A percentile compares a stretch with the other conserved stretches of the same genome.
These are phyloP conservation scores for Sphaerophoria taeniata DNA, from an alignment of 2,888 invertebrate species.

Conservation along the genomic window DNA sequence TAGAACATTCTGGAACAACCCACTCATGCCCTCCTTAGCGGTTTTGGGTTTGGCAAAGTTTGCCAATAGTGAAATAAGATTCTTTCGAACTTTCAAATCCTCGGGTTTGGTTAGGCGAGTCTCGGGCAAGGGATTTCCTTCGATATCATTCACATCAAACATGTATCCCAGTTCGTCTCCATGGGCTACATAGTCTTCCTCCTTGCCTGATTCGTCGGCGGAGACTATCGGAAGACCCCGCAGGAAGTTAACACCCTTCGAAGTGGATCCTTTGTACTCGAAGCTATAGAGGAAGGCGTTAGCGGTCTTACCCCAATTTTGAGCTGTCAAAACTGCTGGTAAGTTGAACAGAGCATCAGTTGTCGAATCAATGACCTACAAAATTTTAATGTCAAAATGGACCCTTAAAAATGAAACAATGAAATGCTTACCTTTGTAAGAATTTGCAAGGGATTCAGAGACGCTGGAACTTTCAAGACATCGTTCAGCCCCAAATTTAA, in stretches of 20 bases:
- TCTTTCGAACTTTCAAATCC: conserved; percentile 87
- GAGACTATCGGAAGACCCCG: conserved; percentile 86
- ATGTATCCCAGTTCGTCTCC: conserved; percentile 90
- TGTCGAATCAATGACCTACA: conserved; percentile 81
- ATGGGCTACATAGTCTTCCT: conserved; percentile 83
- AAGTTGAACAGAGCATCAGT: conserved; percentile 91
- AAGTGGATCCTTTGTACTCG: conserved; percentile 87
- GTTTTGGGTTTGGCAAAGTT: conserved; percentile 85
- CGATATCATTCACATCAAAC: conserved; percentile 86
- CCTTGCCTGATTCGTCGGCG: conserved; percentile 79
- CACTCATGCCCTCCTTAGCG: conserved; percentile 73
- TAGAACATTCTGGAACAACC: conserved; percentile 82
- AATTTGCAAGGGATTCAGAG: conserved; percentile 78
- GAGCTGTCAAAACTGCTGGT: conserved; percentile 88
- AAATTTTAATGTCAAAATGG: background rate
- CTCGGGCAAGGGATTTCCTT: conserved; percentile 84
- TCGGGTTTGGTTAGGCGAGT: conserved; percentile 82
- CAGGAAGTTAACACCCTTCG: conserved; percentile 86
- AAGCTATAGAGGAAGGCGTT: conserved; percentile 90
- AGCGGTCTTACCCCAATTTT: conserved; percentile 87
- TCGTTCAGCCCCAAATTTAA: conserved; percentile 79
- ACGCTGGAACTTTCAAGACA: conserved; percentile 79
- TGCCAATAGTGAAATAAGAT: conserved; percentile 87
- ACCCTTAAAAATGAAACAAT: background rate
- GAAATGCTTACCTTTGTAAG: conserved; percentile 77